Percentiles rank a stretch among this genome's conserved stretches.
phyloP scores from a whole-genome alignment of 2,888 invertebrate genomes.

The Tyria jacobaeae region DNA sequence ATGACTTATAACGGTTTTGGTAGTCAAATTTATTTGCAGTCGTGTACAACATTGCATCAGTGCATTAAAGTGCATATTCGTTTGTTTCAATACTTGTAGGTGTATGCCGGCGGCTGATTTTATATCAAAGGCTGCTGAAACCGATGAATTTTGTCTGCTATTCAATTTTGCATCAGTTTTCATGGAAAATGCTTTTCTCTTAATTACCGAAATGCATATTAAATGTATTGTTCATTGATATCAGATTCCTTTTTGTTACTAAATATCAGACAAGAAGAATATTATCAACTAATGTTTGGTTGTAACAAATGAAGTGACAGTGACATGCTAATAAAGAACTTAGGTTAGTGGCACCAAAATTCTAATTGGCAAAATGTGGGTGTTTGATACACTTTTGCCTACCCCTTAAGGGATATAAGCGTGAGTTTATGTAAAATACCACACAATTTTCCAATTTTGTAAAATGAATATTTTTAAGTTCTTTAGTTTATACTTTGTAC shows the following conservation, averaged over 20 bases:
- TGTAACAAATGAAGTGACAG: too few species aligned
- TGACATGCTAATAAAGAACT: too few species aligned
- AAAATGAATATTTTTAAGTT: too few species aligned
- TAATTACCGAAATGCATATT: background rate
- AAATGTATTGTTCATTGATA: background rate
- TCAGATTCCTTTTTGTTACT: background rate
- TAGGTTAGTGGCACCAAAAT: too few species aligned
- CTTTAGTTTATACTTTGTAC: too few species aligned
- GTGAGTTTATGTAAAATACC: too few species aligned
- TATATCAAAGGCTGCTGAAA: constrained; percentile 46
- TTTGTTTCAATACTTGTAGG: constrained; percentile 13
- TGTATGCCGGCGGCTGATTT: constrained; percentile 37
- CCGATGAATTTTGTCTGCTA: constrained; percentile 32
- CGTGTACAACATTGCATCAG: constrained; percentile 8
- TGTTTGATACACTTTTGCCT: too few species aligned
- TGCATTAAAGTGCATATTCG: constrained; percentile 26
- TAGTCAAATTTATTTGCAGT: constrained; percentile 3
- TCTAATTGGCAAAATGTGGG: too few species aligned
- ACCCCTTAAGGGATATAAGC: too few species aligned
- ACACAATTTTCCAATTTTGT: too few species aligned
- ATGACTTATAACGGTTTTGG: constrained; percentile 15
- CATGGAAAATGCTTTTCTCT: constrained; percentile 21
- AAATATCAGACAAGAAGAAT: too few species aligned
- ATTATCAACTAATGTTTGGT: too few species aligned
- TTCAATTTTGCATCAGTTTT: constrained; percentile 35